Evolutionary conservation across 2,888 invertebrate genomes (phyloP), one percentile per base, ranked within the genome.

Genomic region (Monochamus alternatus): DNA sequence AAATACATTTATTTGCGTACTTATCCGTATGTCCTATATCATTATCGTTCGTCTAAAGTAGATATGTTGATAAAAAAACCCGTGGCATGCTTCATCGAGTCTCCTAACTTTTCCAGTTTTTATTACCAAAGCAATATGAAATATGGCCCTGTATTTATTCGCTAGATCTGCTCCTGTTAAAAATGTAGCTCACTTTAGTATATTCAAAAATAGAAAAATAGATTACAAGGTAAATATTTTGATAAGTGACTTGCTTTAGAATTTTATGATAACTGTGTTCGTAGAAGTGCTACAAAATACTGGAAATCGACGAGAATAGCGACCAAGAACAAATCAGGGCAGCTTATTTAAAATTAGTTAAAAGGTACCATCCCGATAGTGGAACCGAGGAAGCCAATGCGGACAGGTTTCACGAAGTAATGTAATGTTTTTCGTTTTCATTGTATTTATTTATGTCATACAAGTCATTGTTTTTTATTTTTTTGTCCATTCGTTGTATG

Each of bases 291-390:
- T 96, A 93, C 85, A 89, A 90, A 80, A 88, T 93, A 52, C 89
- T 97, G 47, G 93, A 93, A 72, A 90, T 97, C 47, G 89, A 92
- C 0, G 90, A 93, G 80, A 89, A 92, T 71, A 93, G 95, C 31
- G 94, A 94, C 81, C 94, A 95, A 87, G 93, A 94, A 84, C 92
- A 92, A 32, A 92, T 96, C 8, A 91, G 94, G 70, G 87, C 91
- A 80, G 94, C 95, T 2, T 97, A 95, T 86, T 89, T 97, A 65
- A 89, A 91, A 71, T 89, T 96, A 58, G 96, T 94, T 0, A 97
- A 96, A 87, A 92, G 91, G 82, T 96, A 93, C 84, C 97, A 97
- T 88, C 97, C 97, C 0, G 97, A 97, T 84, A 94, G 95, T 63
- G 93, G 94, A 0, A 91, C 92, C 0, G 88, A 91, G 0, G 93